These are phyloP conservation scores for Thinocorus orbignyianus DNA, from an alignment of 2,113 vertebrate species.

Conservation along the genomic window DNA sequence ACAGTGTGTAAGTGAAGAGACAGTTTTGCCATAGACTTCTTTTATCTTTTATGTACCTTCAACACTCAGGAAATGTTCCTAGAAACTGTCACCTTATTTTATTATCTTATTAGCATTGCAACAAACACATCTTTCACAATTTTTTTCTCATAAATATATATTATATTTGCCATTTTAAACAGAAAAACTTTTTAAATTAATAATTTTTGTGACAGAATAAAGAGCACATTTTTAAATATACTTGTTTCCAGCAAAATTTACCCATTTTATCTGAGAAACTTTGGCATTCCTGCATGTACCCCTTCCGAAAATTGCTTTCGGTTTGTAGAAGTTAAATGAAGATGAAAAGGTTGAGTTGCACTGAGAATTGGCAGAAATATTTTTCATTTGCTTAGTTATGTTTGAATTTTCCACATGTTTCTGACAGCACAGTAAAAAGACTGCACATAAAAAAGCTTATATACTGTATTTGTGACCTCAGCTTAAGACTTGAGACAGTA, in stretches of 20 bases:
- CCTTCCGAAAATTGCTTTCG: neutral
- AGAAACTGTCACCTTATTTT: neutral
- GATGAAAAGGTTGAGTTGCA: neutral
- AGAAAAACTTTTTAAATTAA: neutral
- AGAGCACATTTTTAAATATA: neutral
- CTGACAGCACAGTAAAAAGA: neutral
- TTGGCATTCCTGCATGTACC: neutral
- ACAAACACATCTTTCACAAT: neutral
- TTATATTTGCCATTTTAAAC: neutral
- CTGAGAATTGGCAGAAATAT: neutral
- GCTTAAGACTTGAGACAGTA: neutral
- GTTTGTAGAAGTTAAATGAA: slow-evolving; percentile 37
- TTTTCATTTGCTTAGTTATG: neutral
- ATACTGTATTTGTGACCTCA: neutral
- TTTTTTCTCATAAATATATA: neutral
- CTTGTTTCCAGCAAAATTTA: neutral
- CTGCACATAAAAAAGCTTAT: neutral
- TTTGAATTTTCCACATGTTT: neutral
- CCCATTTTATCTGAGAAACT: neutral
- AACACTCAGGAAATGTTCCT: neutral
- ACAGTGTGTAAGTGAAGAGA: neutral
- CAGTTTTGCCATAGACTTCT: neutral
- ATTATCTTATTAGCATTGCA: neutral
- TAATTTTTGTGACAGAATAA: neutral
- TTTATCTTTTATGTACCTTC: neutral